Percentiles rank a stretch among this genome's conserved stretches.
phyloP scores from a whole-genome alignment of 2,888 invertebrate genomes.

The Athalia circularis region DNA sequence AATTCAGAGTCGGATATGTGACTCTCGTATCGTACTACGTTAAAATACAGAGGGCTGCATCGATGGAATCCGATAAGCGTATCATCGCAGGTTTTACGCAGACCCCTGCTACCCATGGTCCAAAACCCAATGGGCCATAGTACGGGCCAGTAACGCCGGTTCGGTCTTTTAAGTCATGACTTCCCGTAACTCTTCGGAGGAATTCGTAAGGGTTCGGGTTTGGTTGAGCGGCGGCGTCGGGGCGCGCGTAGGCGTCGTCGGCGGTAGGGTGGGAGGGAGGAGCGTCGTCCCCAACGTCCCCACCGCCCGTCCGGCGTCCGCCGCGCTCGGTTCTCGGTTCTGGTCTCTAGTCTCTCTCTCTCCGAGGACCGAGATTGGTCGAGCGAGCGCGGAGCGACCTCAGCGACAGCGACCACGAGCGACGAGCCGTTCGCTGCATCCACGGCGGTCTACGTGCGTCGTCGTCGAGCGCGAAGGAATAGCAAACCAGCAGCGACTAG shows the following conservation, averaged over 20 bases:
- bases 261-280: conserved; percentile 6
- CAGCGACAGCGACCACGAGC: conserved; percentile 36
- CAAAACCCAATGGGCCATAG: too few relatives aligned
- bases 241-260: neutral
- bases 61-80: too few relatives aligned
- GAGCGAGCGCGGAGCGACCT: conserved; percentile 1
- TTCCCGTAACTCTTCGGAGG: too few relatives aligned
- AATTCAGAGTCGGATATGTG: too few relatives aligned
- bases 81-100: too few relatives aligned
- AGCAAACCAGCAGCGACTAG: neutral
- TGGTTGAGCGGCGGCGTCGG: conserved; percentile 40
- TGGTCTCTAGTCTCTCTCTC: conserved; percentile 22
- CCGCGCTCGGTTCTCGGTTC: conserved; percentile 3
- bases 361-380: conserved; percentile 33
- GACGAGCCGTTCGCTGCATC: conserved; percentile 31
- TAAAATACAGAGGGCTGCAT: too few relatives aligned
- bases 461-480: conserved; percentile 38
- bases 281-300: conserved; percentile 7
- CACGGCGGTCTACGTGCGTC: conserved; percentile 44
- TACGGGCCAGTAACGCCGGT: too few relatives aligned
- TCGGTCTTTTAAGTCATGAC: too few relatives aligned
- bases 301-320: neutral
- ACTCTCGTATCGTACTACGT: too few relatives aligned
- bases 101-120: too few relatives aligned
- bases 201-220: too few relatives aligned